Base-by-base conservation (phyloP, 2,113 vertebrate genomes). In the Gasterosteus nipponicus region DNA sequence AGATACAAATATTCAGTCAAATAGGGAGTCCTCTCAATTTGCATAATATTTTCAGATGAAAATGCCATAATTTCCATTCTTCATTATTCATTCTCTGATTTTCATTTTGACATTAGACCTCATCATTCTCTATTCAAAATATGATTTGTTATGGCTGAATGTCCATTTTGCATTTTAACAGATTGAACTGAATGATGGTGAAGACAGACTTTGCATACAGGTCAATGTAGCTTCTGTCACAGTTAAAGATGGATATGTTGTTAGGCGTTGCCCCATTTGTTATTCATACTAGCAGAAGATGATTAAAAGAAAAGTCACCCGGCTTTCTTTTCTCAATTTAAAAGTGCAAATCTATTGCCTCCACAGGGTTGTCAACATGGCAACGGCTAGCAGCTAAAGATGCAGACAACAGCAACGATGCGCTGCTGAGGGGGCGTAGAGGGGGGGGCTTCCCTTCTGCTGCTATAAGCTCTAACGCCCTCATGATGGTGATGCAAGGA, bases 291-390 rank as follows among this genome's bases (percentile, higher is more conserved):
- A 33, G 42, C 3, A 33, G 42, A 41, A n/a, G 58, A 60, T 15
- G 11, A 47, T n/a, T 42, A 4, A 18, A 54, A 49, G 5, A 31
- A 7, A 54, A 22, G 7, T 67, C 42, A 61, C 1, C 1, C 1
- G 38, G 11, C 6, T 59, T 80, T 82, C 5, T 42, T 77, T 18
- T 38, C 5, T 53, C 33, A 1, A 29, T 62, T 73, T 44, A 44
- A 42, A 42, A 9, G 10, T 42, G 41, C 41, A 15, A 3, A 14
- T 44, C 12, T 44, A 14, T 44, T 44, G 42, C 44, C 41, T 42
- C 5, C 41, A 10, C 41, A 42, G 9, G 41, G 41, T 42, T 42
- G 2, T 42, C 41, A 42, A 42, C 41, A 42, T 42, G 41, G 41
- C 41, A 26, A 26, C 22, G 22, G 33, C 33, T 4, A 35, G 5